Conservation (phyloP, 1,140 invertebrate genomes). For the Dreissena polymorpha region DNA sequence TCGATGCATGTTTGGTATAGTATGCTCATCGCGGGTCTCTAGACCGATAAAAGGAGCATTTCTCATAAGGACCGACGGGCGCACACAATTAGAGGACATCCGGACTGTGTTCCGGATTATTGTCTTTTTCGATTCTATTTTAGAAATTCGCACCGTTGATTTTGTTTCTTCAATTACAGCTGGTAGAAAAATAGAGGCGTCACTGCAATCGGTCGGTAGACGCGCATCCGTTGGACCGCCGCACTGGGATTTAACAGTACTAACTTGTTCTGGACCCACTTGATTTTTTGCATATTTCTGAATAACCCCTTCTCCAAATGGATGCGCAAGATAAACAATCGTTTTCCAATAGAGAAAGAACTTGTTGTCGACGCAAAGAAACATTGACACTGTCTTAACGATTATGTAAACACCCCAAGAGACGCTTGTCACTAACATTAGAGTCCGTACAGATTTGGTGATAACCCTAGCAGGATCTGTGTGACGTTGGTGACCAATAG, state of each 20-base stretch:
- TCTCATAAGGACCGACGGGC: conserved; percentile 18
- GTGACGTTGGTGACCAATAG: not conserved
- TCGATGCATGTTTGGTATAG: not conserved
- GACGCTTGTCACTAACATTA: not conserved
- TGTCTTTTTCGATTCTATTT: not conserved
- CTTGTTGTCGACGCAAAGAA: not conserved
- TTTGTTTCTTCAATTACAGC: conserved; percentile 20
- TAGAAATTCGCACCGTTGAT: not conserved
- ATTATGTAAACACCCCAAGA: conserved; percentile 19
- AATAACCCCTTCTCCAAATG: conserved; percentile 22
- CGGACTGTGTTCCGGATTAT: not conserved
- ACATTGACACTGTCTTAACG: not conserved
- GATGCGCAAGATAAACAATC: not conserved
- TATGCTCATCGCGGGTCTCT: not conserved
- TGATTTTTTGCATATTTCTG: conserved; percentile 5
- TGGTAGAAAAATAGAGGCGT: conserved; percentile 1
- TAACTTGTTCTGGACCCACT: not conserved
- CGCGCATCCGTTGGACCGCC: not conserved
- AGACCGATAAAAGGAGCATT: conserved; percentile 37
- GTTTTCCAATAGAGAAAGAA: conserved; percentile 41
- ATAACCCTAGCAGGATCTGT: conserved; percentile 26
- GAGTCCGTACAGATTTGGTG: conserved; percentile 1
- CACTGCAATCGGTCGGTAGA: not conserved
- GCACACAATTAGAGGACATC: not conserved
- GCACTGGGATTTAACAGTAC: not conserved